A percentile compares a stretch with the other conserved stretches of the same genome.
These are phyloP conservation scores for Drosophila willistoni DNA, from an alignment of 1,140 invertebrate species.

Conservation along the genomic window DNA sequence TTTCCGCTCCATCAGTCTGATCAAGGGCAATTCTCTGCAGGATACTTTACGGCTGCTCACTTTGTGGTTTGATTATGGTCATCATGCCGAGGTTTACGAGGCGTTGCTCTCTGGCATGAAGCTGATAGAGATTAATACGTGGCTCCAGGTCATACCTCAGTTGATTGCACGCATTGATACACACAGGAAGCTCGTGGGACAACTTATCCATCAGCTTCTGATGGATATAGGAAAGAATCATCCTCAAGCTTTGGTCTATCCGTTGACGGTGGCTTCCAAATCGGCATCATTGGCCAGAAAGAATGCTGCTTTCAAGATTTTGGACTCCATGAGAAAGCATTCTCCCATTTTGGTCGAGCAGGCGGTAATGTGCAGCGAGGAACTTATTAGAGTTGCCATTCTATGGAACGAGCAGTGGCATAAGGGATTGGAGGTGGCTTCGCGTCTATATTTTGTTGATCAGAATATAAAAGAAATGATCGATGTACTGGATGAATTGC, in stretches of 20 bases:
- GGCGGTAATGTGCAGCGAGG: conserved; percentile 97
- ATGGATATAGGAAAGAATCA: conserved; percentile 97
- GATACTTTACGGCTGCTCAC: conserved; percentile 97
- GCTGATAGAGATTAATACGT: conserved; percentile 98
- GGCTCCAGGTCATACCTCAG: conserved; percentile 99
- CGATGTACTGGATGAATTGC: conserved; percentile 97
- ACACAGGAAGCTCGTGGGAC: conserved; percentile 92
- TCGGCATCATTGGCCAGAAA: conserved; percentile 93
- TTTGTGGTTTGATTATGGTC: conserved; percentile 97
- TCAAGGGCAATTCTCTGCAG: conserved; percentile 97
- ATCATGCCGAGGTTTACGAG: conserved; percentile 96
- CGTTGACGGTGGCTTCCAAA: conserved; percentile 98
- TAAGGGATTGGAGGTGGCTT: conserved; percentile 98
- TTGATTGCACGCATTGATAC: conserved; percentile 99
- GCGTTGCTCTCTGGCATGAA: conserved; percentile 96
- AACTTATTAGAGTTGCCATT: conserved; percentile 98
- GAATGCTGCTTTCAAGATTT: conserved; percentile 96
- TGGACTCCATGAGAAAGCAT: conserved; percentile 98
- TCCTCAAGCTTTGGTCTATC: conserved; percentile 97
- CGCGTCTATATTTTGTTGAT: conserved; percentile 97
- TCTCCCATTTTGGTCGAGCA: conserved; percentile 96
- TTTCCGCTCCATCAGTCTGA: conserved; percentile 96
- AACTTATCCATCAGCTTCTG: conserved; percentile 95
- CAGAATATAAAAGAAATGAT: conserved; percentile 98
- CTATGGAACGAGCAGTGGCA: conserved; percentile 99